Evolutionary conservation across 1,140 invertebrate species (phyloP), one percentile per base, ranked within the genome.

Genomic region (Polypedilum vanderplanki): DNA sequence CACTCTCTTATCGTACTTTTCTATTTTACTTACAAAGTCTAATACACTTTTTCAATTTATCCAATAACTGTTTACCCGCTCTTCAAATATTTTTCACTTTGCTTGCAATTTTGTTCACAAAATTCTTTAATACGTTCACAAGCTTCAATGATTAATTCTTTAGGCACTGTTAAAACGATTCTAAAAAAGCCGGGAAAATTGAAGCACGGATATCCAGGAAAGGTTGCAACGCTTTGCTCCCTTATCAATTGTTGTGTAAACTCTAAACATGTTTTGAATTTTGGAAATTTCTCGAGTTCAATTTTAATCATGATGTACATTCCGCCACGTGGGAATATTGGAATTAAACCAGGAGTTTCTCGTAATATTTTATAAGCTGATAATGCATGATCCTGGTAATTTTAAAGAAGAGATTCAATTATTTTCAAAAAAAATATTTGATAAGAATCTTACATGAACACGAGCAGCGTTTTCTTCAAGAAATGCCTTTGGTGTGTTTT

Each of bases 41-140:
- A 33, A 70, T 70, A 20, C 17, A 20, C 65, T 70, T 7, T 18
- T n/a, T 41, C 18, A 73, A 8, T 33, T 73, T 70, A n/a, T n/a
- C n/a, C n/a, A n/a, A n/a, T n/a, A 17, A 18, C 65, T n/a, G 18
- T 73, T 33, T 73, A 22, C 41, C 40, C 74, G 65, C 18, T 76
- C 18, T 24, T 18, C 15, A 40, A 17, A 40, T 76, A 74, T 65
- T 74, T 76, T 15, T 57, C 40, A 73, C 40, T 15, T 33, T 40
- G 10, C 20, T 40, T 40, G 24, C n/a, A 40, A 73, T 73, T 10
- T 10, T 40, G 12, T 15, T 74, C 73, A 40, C 73, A 41, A 46
- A 46, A 41, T 40, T 74, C 40, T 41, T 46, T 41, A 17, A 74
- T 74, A 46, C 41, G 9, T 46, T 41, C 18, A 46, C 40, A 74